phyloP scores from a whole-genome alignment of 2,888 invertebrate species.

The Pantelozetes paolii region DNA sequence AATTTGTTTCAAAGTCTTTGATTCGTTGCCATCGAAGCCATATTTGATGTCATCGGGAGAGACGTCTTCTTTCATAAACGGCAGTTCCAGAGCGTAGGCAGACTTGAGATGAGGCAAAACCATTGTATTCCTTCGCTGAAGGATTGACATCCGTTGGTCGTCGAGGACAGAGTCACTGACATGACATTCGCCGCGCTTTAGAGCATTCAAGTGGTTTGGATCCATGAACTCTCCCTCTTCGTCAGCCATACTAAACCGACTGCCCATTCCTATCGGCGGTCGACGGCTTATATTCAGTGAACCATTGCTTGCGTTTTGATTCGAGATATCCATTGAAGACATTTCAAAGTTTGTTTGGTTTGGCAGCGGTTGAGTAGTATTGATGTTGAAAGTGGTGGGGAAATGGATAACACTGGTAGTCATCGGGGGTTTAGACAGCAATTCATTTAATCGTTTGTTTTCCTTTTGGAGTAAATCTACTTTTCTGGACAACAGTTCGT shows the following conservation, averaged over 20 bases:
- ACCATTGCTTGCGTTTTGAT: neutral
- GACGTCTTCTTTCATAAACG: neutral
- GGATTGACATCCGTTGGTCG: constrained; percentile 48
- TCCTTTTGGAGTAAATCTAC: neutral
- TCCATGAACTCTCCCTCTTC: constrained; percentile 47
- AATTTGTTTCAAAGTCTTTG: neutral
- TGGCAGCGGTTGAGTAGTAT: neutral
- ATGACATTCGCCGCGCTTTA: constrained; percentile 42
- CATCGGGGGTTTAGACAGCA: neutral
- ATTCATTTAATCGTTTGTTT: neutral
- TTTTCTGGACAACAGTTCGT: neutral
- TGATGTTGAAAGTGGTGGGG: neutral
- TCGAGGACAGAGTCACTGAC: constrained; percentile 49
- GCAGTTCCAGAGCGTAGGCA: constrained; percentile 53
- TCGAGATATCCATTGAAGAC: neutral
- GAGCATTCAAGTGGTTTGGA: constrained; percentile 42
- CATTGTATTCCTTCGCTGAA: constrained; percentile 53
- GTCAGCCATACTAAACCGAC: constrained; percentile 44
- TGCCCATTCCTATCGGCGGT: constrained; percentile 41
- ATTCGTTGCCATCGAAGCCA: neutral
- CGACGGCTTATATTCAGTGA: constrained; percentile 15
- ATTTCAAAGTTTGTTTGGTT: neutral
- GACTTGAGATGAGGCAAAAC: constrained; percentile 53
- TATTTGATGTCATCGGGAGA: neutral
- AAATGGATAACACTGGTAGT: neutral